Percentiles rank a stretch among this genome's conserved stretches.
phyloP scores from a whole-genome alignment of 2,113 vertebrate genomes.

The Psophia crepitans region DNA sequence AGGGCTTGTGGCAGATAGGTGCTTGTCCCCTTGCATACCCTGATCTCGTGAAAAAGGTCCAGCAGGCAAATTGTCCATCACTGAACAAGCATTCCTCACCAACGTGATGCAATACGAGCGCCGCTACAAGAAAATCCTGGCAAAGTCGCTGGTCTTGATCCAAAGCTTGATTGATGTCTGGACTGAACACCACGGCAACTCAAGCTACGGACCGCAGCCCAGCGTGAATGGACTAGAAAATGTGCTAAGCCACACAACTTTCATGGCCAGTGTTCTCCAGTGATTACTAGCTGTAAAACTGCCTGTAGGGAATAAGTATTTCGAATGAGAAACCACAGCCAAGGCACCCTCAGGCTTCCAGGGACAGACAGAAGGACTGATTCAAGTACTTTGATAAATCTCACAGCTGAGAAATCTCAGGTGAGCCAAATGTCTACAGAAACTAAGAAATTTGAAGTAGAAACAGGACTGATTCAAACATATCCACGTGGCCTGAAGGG shows the following conservation, averaged over 20 bases:
- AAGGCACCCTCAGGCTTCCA: neutral
- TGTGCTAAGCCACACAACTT: neutral
- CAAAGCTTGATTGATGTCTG: neutral
- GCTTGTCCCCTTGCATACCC: neutral
- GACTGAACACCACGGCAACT: neutral
- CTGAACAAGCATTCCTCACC: neutral
- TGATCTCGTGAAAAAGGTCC: neutral
- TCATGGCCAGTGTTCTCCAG: neutral
- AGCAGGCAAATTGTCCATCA: neutral
- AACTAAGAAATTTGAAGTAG: neutral
- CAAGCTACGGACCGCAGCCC: neutral
- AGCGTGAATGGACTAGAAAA: neutral
- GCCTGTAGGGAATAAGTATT: neutral
- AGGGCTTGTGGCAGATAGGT: neutral
- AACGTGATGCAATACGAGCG: neutral
- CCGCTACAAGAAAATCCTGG: accelerated
- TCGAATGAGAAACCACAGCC: neutral
- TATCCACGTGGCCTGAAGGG: neutral
- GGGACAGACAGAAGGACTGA: neutral
- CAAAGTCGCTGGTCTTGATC: neutral
- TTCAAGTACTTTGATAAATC: neutral
- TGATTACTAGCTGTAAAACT: neutral
- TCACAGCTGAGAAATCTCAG: neutral
- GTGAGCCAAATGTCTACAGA: neutral
- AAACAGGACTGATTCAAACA: neutral